Percentiles rank a stretch among this genome's conserved stretches.
Evolutionary conservation across 2,113 vertebrate species (phyloP).

Genomic region (cat (Felis catus)): F.catus_Fca126_mat1.0 CM031419.1:178918001-178918500

Average conservation of each 20-base stretch:
- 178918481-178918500: background rate
- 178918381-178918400: background rate
- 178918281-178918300: background rate
- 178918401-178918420: background rate
- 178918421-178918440: background rate
- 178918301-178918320: background rate
- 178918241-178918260: background rate
- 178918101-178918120: background rate
- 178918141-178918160: background rate
- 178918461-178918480: background rate
- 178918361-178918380: background rate
- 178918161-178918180: background rate
- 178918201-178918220: background rate
- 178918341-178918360: background rate
- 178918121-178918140: background rate
- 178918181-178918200: background rate
- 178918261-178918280: background rate
- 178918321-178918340: background rate
- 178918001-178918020: background rate
- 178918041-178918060: background rate
- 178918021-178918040: background rate
- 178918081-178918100: background rate
- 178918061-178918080: background rate
- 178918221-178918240: background rate
- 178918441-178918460: background rate